A percentile compares a stretch with the other conserved stretches of the same genome.
phyloP scores from a whole-genome alignment of 1,140 invertebrate genomes.

The Drosophila mojavensis region DNA sequence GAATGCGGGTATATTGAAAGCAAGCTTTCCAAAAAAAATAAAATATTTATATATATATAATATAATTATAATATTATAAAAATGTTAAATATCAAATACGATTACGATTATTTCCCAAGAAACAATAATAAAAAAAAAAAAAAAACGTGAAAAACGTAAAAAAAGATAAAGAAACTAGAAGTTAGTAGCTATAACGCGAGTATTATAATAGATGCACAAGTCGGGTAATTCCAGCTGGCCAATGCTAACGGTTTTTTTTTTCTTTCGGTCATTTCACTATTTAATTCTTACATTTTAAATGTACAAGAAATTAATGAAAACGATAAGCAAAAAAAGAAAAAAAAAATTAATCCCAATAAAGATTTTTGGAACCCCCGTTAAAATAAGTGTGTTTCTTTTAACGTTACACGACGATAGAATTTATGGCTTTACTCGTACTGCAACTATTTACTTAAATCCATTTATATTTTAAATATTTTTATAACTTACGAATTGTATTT shows the following conservation, averaged over 20 bases:
- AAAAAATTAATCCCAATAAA: slow-evolving; percentile 52
- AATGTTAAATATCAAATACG: slow-evolving; percentile 40
- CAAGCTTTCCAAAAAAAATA: slow-evolving; percentile 42
- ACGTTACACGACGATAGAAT: no score
- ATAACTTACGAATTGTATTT: no score
- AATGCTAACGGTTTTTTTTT: slow-evolving; percentile 31
- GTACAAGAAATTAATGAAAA: slow-evolving; percentile 55
- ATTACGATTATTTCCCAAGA: slow-evolving; percentile 36
- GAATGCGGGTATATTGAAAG: slow-evolving; percentile 40
- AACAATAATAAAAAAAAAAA: slow-evolving; percentile 31
- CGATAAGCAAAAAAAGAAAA: slow-evolving; percentile 51
- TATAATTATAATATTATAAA: slow-evolving; percentile 6
- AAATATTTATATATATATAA: slow-evolving; percentile 5
- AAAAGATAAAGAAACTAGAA: slow-evolving; percentile 13
- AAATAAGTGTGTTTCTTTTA: neutral
- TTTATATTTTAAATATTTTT: no score
- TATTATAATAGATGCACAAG: slow-evolving; percentile 35
- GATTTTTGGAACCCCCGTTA: slow-evolving; percentile 70
- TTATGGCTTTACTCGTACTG: no score
- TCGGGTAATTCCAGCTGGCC: slow-evolving; percentile 12
- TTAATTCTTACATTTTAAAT: slow-evolving; percentile 71
- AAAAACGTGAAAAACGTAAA: neutral
- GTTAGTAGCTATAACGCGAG: slow-evolving; percentile 27
- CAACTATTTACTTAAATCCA: no score
- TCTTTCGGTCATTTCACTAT: slow-evolving; percentile 36